These are phyloP conservation scores for Cataglyphis rosenhaueri DNA, from an alignment of 2,888 invertebrate species.

Conservation along the genomic window DNA sequence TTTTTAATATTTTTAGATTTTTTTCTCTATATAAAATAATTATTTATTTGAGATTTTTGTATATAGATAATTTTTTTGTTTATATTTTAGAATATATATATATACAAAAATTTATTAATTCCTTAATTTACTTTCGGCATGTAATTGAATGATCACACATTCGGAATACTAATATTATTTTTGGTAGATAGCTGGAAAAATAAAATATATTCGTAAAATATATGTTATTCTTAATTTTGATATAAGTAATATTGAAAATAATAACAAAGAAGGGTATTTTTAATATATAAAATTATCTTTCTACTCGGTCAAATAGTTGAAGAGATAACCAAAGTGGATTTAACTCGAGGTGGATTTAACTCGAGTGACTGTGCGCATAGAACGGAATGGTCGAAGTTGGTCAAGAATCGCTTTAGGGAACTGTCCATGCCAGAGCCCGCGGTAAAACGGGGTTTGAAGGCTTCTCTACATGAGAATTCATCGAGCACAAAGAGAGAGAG, in stretches of 20 bases:
- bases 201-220: background rate
- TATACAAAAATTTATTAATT: background rate
- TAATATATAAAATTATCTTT: conserved; percentile 7
- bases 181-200: background rate
- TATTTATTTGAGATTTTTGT: no score
- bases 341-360: conserved; percentile 42
- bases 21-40: background rate
- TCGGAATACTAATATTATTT: background rate
- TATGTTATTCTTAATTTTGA: background rate
- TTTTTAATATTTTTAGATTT: background rate
- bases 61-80: no score
- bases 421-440: conserved; percentile 59
- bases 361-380: conserved; percentile 23
- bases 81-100: no score
- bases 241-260: background rate
- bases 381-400: conserved; percentile 58
- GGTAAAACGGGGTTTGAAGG: conserved; percentile 49
- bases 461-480: conserved; percentile 54
- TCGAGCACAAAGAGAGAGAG: conserved; percentile 47
- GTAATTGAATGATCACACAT: background rate
- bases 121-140: background rate
- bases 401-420: conserved; percentile 63
- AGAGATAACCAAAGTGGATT: conserved; percentile 38
- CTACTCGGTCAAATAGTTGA: conserved; percentile 4
- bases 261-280: background rate